Base-by-base conservation (phyloP, 2,797 vertebrate species). In the Phoeniculus purpureus region DNA sequence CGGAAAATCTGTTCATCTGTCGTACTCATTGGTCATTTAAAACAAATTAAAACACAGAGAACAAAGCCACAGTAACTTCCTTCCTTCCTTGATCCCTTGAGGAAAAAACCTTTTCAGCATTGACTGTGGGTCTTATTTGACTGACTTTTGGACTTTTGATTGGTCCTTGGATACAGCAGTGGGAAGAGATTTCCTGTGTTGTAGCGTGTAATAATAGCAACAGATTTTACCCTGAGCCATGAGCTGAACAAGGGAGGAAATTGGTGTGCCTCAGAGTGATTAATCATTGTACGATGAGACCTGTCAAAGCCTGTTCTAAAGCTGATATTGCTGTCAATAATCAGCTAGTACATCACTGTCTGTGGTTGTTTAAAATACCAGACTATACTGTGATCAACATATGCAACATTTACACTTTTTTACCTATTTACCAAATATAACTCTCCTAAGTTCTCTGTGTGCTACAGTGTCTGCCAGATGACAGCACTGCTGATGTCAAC, bases 261-360 rank as follows among this genome's bases (percentile, higher is more conserved):
- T 98, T 98, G 98, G 98, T 98, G 97, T 96, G 96, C 98, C 97
- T 97, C 75, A 15, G 95, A 93, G 99, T 98, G 99, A 99, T 99
- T 99, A 99, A 99, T 99, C 99, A 99, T 98, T 92, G 96, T 95
- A 97, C 95, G 96, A 96, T 97, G 97, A 98, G 98, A 97, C 98
- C 98, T 99, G 99, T 99, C 99, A 99, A 97, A 98, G 98, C 96
- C 97, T 96, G 98, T 97, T 98, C 97, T 98, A 97, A 97, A 96
- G 96, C 98, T 98, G 98, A 98, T 98, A 97, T 97, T 91, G 97
- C 98, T 98, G 98, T 99, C 99, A 98, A 96, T 99, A 98, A 98
- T 92, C 48, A 96, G 96, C 98, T 97, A 96, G 95, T 85, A 93
- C 88, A 90, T 81, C 93, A 70, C 97, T 98, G 98, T 98, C 98